Base-by-base conservation (phyloP, 2,113 vertebrate species). In the Onychostruthus taczanowskii region DNA sequence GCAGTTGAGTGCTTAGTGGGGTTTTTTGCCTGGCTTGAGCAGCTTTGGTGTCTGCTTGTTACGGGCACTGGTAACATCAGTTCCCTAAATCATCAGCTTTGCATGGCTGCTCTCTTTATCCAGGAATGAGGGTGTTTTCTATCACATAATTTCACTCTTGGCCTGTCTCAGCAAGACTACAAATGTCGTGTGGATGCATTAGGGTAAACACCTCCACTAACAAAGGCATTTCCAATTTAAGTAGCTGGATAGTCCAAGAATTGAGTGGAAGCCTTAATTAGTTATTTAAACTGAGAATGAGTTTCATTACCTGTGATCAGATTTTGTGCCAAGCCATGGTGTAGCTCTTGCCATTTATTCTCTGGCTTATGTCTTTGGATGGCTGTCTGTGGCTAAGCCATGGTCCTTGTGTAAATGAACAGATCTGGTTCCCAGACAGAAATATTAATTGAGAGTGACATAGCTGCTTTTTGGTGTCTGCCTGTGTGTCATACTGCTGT, bases 401-500 rank as follows among this genome's bases (percentile, higher is more conserved):
- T 6, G 7, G 58, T 62, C 47, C 31, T 78, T 49, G 31, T 33
- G 5, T 30, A 72, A 66, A 81, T 27, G 13, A 63, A 14, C 7
- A 67, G 58, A 37, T 16, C 43, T 62, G 33, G 37, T 24, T 87
- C 35, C 10, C 7, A 68, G 21, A 8, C 30, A 30, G 46, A 67
- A 58, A 72, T 18, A 43, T 39, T 79, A 52, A 69, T 26, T 56
- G 24, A 63, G 33, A 56, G 27, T 64, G 61, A 47, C 44, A 70
- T 19, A 81, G 92, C 35, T 89, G 44, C 24, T 82, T 85, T 89
- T 79, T 22, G 2, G 22, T 44, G 35, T 47, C 49, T 72, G 37
- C 14, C 16, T 61, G 33, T 39, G 27, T 6, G 1, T 16, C 2
- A 1, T 7, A 4, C 13, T 41, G 10, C 18, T 80, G 22, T 31